phyloP scores from a whole-genome alignment of 2,888 invertebrate genomes.

The Isoperla grammatica region DNA sequence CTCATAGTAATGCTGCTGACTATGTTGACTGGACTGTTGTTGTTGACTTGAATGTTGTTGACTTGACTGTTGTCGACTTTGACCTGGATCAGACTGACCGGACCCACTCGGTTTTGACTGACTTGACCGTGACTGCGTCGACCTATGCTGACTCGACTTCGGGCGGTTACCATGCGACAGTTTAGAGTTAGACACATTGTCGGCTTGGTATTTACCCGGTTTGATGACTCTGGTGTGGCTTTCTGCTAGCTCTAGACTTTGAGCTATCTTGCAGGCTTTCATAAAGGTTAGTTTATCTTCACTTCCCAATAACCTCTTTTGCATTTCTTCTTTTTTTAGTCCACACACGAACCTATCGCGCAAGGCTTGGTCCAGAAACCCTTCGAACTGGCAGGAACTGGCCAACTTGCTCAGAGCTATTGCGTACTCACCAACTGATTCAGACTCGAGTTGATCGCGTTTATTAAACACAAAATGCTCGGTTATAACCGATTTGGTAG shows the following conservation, averaged over 20 bases:
- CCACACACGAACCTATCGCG: slow-evolving; percentile 34
- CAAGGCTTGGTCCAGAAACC: slow-evolving; percentile 33
- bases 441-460: slow-evolving; percentile 28
- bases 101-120: no score
- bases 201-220: no score
- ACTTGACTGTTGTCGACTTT: no score
- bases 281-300: slow-evolving; percentile 26
- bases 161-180: no score
- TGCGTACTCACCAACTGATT: slow-evolving; percentile 29
- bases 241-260: slow-evolving; percentile 24
- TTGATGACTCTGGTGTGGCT: no score
- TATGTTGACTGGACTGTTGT: not conserved
- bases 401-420: slow-evolving; percentile 33
- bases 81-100: no score
- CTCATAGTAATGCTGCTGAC: no score
- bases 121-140: no score
- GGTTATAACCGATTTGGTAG: no score
- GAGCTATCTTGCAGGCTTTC: slow-evolving; percentile 26
- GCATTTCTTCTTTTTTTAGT: slow-evolving; percentile 27
- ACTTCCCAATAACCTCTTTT: slow-evolving; percentile 32
- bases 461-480: slow-evolving; percentile 35
- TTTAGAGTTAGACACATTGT: no score
- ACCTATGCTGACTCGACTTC: no score
- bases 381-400: slow-evolving; percentile 32
- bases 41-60: not conserved